Evolutionary conservation across 2,113 vertebrate species (phyloP).

Genomic region (Charadrius vociferus): DNA sequence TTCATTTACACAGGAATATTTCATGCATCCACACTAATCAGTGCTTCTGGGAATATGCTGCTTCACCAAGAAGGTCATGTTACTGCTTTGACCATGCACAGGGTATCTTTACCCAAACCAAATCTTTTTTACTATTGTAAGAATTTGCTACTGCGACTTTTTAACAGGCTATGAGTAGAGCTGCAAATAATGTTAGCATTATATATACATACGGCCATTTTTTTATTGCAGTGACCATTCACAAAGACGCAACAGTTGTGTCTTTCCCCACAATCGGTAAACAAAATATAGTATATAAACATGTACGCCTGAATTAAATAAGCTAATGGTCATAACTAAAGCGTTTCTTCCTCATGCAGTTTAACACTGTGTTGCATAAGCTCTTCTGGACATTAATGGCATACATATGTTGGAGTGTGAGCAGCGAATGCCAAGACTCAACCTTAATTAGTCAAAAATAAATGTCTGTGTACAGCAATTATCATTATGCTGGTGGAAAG

Average conservation of each 20-base stretch:
- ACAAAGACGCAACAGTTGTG: background rate
- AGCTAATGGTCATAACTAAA: background rate
- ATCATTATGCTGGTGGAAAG: background rate
- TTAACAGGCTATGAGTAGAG: background rate
- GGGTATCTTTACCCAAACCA: background rate
- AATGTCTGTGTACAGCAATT: background rate
- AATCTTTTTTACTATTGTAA: background rate
- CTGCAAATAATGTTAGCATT: background rate
- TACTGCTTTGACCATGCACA: background rate
- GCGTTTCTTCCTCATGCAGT: background rate
- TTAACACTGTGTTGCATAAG: background rate
- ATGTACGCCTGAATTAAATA: background rate
- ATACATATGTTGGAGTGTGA: background rate
- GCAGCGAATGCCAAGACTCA: background rate
- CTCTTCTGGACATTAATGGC: background rate
- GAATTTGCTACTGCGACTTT: background rate
- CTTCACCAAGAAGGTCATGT: background rate
- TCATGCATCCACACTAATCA: background rate
- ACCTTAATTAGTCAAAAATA: constrained; percentile 8
- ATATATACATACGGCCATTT: background rate
- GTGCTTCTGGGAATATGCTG: background rate
- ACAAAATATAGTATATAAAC: background rate
- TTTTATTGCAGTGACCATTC: background rate
- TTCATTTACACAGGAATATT: background rate
- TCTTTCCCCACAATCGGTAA: background rate